phyloP scores from a whole-genome alignment of 2,113 vertebrate species.

The Gambusia holbrooki region DNA sequence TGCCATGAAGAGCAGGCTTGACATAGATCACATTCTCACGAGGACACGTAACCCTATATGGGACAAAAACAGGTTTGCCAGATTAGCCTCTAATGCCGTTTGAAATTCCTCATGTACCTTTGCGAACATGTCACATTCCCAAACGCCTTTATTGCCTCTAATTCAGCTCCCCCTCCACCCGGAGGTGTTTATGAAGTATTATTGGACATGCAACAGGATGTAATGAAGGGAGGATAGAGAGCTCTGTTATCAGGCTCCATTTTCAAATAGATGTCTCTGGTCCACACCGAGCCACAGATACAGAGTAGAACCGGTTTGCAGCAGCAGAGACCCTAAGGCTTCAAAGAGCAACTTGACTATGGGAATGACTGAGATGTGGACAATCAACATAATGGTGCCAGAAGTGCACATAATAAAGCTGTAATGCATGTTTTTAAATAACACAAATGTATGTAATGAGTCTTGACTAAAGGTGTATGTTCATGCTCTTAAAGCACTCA shows the following conservation, averaged over 20 bases:
- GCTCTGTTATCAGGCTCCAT: constrained; percentile 3
- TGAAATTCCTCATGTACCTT: constrained; percentile 55
- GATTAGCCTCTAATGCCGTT: constrained; percentile 61
- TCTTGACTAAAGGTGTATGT: too few relatives aligned
- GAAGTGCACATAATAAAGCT: constrained; percentile 19
- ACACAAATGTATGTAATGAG: too few relatives aligned
- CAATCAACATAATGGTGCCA: constrained; percentile 44
- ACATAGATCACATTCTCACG: constrained; percentile 74
- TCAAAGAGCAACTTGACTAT: constrained; percentile 23
- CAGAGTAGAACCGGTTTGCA: constrained; percentile 43
- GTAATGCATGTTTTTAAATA: neutral
- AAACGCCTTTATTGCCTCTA: constrained; percentile 15
- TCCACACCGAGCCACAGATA: constrained; percentile 10
- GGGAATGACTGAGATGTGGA: constrained; percentile 14
- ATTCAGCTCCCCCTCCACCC: constrained; percentile 9
- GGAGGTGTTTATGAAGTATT: constrained; percentile 39
- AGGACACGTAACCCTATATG: constrained; percentile 60
- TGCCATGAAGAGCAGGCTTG: constrained; percentile 63
- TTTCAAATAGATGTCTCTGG: constrained; percentile 8
- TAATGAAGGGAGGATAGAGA: constrained; percentile 37
- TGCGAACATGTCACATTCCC: constrained; percentile 44
- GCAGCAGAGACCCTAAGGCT: constrained; percentile 29
- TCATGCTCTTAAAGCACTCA: too few relatives aligned
- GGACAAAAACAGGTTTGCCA: constrained; percentile 70
- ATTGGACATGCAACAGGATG: constrained; percentile 5